These are phyloP conservation scores for Nomada fabriciana DNA, from an alignment of 2,888 invertebrate genomes.

Conservation along the genomic window DNA sequence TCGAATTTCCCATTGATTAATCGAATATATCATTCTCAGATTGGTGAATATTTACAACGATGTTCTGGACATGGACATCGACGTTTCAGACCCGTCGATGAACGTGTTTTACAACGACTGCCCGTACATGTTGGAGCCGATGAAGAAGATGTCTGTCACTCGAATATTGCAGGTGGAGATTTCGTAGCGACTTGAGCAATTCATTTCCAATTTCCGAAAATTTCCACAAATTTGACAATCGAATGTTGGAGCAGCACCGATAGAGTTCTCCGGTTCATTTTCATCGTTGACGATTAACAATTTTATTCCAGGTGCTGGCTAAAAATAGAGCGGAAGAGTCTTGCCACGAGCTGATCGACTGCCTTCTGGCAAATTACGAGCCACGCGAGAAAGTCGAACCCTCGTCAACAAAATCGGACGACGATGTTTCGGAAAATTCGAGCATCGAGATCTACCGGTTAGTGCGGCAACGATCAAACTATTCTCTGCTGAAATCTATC, in stretches of 20 bases:
- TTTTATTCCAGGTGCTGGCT: constrained; percentile 86
- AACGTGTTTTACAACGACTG: constrained; percentile 91
- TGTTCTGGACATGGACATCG: constrained; percentile 87
- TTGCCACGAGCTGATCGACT: constrained; percentile 90
- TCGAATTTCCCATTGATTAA: background rate
- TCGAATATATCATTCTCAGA: constrained; percentile 83
- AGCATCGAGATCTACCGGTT: constrained; percentile 91
- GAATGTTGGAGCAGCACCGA: background rate
- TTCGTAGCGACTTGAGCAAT: constrained; percentile 25
- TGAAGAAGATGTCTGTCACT: constrained; percentile 90
- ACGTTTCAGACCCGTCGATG: constrained; percentile 86
- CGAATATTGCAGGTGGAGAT: constrained; percentile 89
- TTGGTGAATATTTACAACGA: constrained; percentile 88
- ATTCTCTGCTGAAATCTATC: background rate
- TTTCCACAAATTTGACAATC: no score
- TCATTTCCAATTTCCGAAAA: background rate
- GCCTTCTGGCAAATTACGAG: constrained; percentile 88
- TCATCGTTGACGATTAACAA: background rate
- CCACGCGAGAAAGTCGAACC: constrained; percentile 86
- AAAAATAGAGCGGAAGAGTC: constrained; percentile 89
- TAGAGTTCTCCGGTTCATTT: background rate
- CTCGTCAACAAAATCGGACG: constrained; percentile 79
- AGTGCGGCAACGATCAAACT: constrained; percentile 62
- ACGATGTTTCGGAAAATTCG: constrained; percentile 87
- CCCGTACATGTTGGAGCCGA: constrained; percentile 89